These are phyloP conservation scores for Listronotus oregonensis DNA, from an alignment of 1,140 invertebrate species.

Conservation along the genomic window DNA sequence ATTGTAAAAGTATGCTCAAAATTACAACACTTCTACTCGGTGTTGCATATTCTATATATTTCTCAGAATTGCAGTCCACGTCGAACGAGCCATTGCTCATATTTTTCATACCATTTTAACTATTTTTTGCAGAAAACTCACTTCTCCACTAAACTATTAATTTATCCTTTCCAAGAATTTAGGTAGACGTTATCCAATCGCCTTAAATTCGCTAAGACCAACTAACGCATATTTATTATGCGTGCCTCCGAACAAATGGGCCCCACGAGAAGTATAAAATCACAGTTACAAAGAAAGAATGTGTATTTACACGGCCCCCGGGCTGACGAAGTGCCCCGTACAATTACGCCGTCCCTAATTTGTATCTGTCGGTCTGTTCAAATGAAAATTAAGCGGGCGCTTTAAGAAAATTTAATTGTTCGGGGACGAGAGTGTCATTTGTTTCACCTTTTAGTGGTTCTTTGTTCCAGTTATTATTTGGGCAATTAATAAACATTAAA, in stretches of 20 bases:
- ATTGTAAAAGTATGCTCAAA: too few relatives aligned
- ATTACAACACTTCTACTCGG: too few relatives aligned
- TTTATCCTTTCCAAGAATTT: too few relatives aligned
- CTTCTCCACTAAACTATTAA: too few relatives aligned
- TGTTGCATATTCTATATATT: too few relatives aligned
- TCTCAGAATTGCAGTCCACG: too few relatives aligned
- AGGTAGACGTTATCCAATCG: too few relatives aligned
- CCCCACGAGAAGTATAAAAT: neutral
- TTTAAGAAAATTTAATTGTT: conserved; percentile 3
- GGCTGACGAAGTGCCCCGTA: neutral
- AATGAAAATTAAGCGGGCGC: neutral
- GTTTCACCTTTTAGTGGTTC: neutral
- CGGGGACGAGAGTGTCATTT: neutral
- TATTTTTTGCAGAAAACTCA: too few relatives aligned
- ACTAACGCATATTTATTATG: conserved; percentile 8
- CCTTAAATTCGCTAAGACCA: neutral
- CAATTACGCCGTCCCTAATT: neutral
- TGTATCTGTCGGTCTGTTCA: conserved; percentile 2
- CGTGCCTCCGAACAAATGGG: conserved; percentile 1
- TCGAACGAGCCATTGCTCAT: too few relatives aligned
- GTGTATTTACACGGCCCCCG: conserved; percentile 1
- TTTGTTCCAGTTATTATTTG: too few relatives aligned
- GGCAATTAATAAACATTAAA: too few relatives aligned
- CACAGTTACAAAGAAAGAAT: conserved; percentile 1
- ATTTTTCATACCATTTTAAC: too few relatives aligned